Conservation (phyloP, 2,888 invertebrate genomes). For the Choreutis nemorana region DNA sequence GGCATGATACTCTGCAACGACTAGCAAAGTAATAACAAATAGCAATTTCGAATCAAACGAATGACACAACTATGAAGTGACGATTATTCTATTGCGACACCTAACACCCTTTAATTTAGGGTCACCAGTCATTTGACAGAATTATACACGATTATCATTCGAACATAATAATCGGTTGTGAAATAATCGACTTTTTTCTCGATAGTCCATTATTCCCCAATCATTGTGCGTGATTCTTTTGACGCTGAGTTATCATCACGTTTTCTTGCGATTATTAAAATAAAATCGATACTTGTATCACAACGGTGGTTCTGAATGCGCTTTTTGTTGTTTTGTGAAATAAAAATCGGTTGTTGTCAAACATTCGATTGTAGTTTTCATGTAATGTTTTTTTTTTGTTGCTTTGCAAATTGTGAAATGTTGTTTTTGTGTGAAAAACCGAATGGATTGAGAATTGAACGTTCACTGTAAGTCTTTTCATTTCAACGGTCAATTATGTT, state of each 20-base stretch:
- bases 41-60: too few relatives aligned
- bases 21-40: too few relatives aligned
- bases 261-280: conserved; percentile 17
- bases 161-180: conserved; percentile 11
- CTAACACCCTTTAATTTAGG: conserved; percentile 3
- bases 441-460: too few relatives aligned
- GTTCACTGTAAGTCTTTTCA: too few relatives aligned
- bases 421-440: too few relatives aligned
- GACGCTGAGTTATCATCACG: conserved; percentile 25
- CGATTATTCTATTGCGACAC: conserved; percentile 2
- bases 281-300: conserved; percentile 14
- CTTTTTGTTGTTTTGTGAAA: conserved; percentile 10
- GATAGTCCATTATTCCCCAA: conserved; percentile 9
- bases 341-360: too few relatives aligned
- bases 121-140: conserved; percentile 9
- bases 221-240: conserved; percentile 20
- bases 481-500: too few relatives aligned
- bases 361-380: too few relatives aligned
- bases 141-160: conserved; percentile 12
- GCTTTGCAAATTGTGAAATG: too few relatives aligned
- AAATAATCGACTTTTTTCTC: conserved; percentile 15
- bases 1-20: too few relatives aligned
- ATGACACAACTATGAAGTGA: too few relatives aligned
- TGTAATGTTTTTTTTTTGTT: too few relatives aligned
- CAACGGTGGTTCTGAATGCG: conserved; percentile 14